Conservation (phyloP, 2,888 invertebrate species). For the Drosophila falleni region DNA sequence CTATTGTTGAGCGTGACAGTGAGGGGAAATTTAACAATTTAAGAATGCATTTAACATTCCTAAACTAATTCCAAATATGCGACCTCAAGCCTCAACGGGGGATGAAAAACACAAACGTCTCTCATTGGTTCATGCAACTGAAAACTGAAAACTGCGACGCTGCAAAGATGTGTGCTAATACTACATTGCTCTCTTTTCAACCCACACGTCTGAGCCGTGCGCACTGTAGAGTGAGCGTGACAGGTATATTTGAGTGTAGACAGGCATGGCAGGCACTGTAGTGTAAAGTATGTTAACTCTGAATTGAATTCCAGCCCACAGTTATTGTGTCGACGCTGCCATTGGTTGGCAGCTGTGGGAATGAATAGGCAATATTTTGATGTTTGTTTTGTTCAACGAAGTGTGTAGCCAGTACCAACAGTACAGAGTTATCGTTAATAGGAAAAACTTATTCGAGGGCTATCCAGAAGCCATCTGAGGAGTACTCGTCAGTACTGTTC, state of each 20-base stretch:
- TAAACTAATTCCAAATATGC: conserved; percentile 56
- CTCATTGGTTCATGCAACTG: conserved; percentile 50
- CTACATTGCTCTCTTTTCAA: conserved; percentile 35
- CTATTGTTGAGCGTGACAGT: conserved; percentile 65
- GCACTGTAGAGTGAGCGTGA: conserved; percentile 37
- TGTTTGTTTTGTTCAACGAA: conserved; percentile 78
- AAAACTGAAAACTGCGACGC: conserved; percentile 26
- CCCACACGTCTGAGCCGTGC: neutral
- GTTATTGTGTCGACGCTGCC: conserved; percentile 34
- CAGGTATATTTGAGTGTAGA: conserved; percentile 36
- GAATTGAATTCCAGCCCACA: conserved; percentile 51
- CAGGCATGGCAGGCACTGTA: conserved; percentile 35
- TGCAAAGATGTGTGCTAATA: conserved; percentile 17
- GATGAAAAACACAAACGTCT: conserved; percentile 47
- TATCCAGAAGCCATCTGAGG: conserved; percentile 86
- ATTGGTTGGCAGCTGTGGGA: conserved; percentile 62
- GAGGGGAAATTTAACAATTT: conserved; percentile 70
- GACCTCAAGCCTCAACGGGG: conserved; percentile 46
- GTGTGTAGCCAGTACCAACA: conserved; percentile 79
- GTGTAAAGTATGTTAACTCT: conserved; percentile 34
- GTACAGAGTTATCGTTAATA: conserved; percentile 82
- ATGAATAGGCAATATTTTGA: conserved; percentile 76
- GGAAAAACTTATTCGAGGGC: conserved; percentile 86
- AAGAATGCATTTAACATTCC: conserved; percentile 60
- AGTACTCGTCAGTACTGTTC: conserved; percentile 86